These are phyloP conservation scores for Drosophila nikananu DNA, from an alignment of 1,140 invertebrate genomes.

Conservation along the genomic window DNA sequence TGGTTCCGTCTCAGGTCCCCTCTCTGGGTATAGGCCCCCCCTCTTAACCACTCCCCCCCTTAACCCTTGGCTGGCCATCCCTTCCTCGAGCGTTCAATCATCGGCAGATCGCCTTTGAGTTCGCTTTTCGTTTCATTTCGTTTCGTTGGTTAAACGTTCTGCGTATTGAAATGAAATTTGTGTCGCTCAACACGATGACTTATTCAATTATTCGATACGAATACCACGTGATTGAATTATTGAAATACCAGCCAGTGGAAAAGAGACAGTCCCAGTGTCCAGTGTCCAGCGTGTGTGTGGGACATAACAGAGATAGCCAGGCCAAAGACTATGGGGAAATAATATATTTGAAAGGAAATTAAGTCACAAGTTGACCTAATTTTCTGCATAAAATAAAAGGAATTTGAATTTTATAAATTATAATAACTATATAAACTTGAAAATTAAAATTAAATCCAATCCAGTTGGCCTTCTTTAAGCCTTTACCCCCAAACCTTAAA, in stretches of 20 bases:
- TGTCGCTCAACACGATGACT: slow-evolving; percentile 82
- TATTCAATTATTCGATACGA: slow-evolving; percentile 79
- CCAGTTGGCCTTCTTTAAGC: background rate
- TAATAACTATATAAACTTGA: background rate
- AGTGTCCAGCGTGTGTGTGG: background rate
- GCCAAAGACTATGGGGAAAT: background rate
- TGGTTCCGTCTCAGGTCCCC: slow-evolving; percentile 41
- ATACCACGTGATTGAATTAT: slow-evolving; percentile 84
- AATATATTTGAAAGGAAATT: too few relatives aligned
- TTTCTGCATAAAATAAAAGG: too few relatives aligned
- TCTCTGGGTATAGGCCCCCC: background rate
- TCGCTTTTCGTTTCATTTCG: slow-evolving; percentile 32
- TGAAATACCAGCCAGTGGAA: slow-evolving; percentile 50
- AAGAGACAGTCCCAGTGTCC: background rate
- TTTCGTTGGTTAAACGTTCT: slow-evolving; percentile 71
- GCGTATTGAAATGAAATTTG: slow-evolving; percentile 83
- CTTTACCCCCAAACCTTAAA: too few relatives aligned
- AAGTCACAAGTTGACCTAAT: too few relatives aligned
- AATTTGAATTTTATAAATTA: background rate
- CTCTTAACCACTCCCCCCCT: background rate
- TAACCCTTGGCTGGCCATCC: background rate
- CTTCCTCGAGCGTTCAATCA: slow-evolving; percentile 45
- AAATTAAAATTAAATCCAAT: background rate
- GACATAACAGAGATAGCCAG: background rate
- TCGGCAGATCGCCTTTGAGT: slow-evolving; percentile 73